phyloP scores from a whole-genome alignment of 2,888 invertebrate species.

The Leptarthrus brevirostris region DNA sequence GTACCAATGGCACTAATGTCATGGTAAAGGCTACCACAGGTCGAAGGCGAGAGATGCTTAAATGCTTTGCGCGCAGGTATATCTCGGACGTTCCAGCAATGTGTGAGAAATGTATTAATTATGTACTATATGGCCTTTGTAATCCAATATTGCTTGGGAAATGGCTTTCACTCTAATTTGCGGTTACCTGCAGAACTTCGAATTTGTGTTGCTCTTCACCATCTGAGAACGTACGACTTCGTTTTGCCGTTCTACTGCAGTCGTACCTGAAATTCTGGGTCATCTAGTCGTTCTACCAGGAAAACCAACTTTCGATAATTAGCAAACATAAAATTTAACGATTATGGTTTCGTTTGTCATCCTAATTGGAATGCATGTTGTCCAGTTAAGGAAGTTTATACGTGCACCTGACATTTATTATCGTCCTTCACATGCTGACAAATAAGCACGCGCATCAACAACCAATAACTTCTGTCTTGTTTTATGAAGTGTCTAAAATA shows the following conservation, averaged over 20 bases:
- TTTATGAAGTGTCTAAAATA: no score
- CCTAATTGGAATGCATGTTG: background rate
- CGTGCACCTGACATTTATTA: background rate
- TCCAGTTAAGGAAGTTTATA: background rate
- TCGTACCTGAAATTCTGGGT: background rate
- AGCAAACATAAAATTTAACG: background rate
- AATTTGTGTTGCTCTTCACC: conserved; percentile 10
- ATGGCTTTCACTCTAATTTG: conserved; percentile 43
- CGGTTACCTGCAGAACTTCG: conserved; percentile 29
- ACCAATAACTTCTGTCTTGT: no score
- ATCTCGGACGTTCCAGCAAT: conserved; percentile 1
- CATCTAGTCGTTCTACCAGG: background rate
- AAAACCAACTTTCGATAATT: background rate
- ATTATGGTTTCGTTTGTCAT: background rate
- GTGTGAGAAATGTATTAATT: conserved; percentile 44
- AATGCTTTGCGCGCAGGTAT: background rate
- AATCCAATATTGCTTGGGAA: conserved; percentile 44
- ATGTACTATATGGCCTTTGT: conserved; percentile 42
- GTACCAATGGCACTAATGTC: conserved; percentile 22
- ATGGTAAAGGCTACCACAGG: conserved; percentile 5
- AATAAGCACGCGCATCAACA: no score
- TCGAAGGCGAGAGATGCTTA: background rate
- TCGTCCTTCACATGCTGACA: no score
- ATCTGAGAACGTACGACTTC: background rate
- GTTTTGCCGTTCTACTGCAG: background rate